Evolutionary conservation across 2,888 invertebrate genomes (phyloP).

Genomic region (Campopleginae sp.): DNA sequence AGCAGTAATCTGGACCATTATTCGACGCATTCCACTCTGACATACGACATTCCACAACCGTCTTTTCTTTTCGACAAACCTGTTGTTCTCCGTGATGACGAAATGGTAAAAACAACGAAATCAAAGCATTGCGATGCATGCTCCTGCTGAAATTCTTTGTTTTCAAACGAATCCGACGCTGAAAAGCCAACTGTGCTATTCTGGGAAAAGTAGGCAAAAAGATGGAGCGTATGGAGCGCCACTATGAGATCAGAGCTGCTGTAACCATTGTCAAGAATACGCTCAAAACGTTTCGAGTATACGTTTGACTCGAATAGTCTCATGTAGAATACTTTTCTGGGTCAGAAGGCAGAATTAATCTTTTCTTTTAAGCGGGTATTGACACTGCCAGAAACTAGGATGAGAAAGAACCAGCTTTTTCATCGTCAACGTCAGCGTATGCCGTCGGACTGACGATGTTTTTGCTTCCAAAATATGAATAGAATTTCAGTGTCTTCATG

Average conservation of each 20-base stretch:
- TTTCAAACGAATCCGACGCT: conserved; percentile 8
- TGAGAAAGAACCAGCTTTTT: conserved; percentile 28
- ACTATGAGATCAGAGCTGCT: conserved; percentile 36
- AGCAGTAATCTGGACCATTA: not conserved
- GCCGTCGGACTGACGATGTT: conserved; percentile 40
- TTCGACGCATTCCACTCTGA: not conserved
- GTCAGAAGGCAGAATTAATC: conserved; percentile 54
- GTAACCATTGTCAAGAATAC: conserved; percentile 51
- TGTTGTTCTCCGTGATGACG: not conserved
- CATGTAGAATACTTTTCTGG: conserved; percentile 56
- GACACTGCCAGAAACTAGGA: conserved; percentile 34
- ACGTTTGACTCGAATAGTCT: conserved; percentile 30
- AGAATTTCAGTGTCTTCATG: not conserved
- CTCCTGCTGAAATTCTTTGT: conserved; percentile 32
- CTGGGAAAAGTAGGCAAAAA: conserved; percentile 28
- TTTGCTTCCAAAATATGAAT: conserved; percentile 21
- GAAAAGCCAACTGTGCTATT: conserved; percentile 50
- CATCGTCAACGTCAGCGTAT: conserved; percentile 32
- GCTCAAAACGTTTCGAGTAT: conserved; percentile 37
- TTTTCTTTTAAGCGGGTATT: conserved; percentile 59
- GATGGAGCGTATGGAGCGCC: conserved; percentile 31
- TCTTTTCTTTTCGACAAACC: not conserved
- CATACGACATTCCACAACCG: not conserved
- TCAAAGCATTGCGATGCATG: conserved; percentile 1
- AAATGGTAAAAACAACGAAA: not conserved